A percentile compares a stretch with the other conserved stretches of the same genome.
Conservation (phyloP, 1,140 invertebrate genomes). For the Papilio polyxenes region DNA sequence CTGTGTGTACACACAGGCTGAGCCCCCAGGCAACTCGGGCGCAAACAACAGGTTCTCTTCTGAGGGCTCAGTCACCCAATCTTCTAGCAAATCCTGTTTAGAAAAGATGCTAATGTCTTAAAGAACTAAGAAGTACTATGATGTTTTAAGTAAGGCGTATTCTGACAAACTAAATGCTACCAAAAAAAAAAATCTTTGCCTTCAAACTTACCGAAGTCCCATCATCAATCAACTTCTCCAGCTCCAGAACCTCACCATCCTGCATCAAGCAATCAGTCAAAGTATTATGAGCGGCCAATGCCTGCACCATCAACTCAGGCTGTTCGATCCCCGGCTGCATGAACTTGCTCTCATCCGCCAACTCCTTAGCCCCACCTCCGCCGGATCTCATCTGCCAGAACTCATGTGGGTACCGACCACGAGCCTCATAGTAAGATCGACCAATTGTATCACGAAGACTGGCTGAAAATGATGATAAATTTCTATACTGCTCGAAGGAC, state of each 20-base stretch:
- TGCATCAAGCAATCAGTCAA: conserved; percentile 71
- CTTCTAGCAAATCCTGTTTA: conserved; percentile 61
- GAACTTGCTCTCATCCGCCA: conserved; percentile 84
- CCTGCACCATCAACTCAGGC: conserved; percentile 75
- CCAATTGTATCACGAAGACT: conserved; percentile 87
- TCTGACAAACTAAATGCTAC: too few relatives aligned
- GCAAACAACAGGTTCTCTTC: conserved; percentile 72
- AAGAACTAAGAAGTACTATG: too few relatives aligned
- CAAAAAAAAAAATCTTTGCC: background rate
- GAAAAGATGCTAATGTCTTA: background rate
- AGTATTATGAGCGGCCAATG: conserved; percentile 73
- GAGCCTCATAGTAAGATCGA: conserved; percentile 86
- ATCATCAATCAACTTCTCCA: conserved; percentile 64
- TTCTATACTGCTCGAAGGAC: background rate
- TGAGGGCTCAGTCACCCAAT: conserved; percentile 72
- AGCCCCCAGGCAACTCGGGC: conserved; percentile 64
- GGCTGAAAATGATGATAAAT: conserved; percentile 66
- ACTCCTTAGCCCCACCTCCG: conserved; percentile 84
- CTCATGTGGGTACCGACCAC: conserved; percentile 86
- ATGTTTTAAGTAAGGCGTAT: too few relatives aligned
- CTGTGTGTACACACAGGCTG: conserved; percentile 69
- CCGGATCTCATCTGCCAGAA: conserved; percentile 88
- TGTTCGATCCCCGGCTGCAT: conserved; percentile 77
- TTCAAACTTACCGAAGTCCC: conserved; percentile 43
- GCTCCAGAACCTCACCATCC: conserved; percentile 53